Percentiles rank a stretch among this genome's conserved stretches.
Conservation (phyloP, 2,888 invertebrate species). For the Papilio protenor region DNA sequence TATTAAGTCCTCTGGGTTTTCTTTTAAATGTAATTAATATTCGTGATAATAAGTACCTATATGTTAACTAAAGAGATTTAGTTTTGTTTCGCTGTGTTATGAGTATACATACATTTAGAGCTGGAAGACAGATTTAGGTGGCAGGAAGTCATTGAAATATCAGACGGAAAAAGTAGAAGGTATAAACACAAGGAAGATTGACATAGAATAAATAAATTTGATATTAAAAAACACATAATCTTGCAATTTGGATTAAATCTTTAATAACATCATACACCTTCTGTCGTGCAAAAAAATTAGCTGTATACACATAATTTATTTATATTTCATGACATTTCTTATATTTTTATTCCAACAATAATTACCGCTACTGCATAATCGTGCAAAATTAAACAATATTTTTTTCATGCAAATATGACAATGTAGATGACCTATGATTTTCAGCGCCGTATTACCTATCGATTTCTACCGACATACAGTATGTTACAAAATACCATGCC, state of each 20-base stretch:
- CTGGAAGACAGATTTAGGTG: neutral
- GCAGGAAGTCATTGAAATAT: slow-evolving; percentile 12
- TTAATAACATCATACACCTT: neutral
- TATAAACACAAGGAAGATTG: neutral
- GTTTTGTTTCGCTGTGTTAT: neutral
- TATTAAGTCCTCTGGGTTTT: neutral
- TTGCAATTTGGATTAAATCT: neutral
- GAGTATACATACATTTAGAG: neutral
- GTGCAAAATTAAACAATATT: slow-evolving; percentile 34
- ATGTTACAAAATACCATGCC: slow-evolving; percentile 62
- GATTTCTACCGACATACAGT: slow-evolving; percentile 56
- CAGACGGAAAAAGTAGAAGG: neutral
- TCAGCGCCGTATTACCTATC: slow-evolving; percentile 53
- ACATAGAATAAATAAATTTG: neutral
- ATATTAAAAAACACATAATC: neutral
- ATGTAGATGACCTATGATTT: slow-evolving; percentile 52
- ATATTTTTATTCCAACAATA: neutral
- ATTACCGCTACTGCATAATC: slow-evolving; percentile 21
- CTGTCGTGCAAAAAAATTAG: neutral
- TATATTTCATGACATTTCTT: neutral
- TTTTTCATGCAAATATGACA: slow-evolving; percentile 39
- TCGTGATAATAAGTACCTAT: slow-evolving; percentile 26
- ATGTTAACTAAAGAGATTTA: slow-evolving; percentile 24
- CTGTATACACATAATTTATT: neutral
- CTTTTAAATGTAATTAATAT: neutral